Base-by-base conservation (phyloP, 2,113 vertebrate genomes). In the Entelurus aequoreus region DNA sequence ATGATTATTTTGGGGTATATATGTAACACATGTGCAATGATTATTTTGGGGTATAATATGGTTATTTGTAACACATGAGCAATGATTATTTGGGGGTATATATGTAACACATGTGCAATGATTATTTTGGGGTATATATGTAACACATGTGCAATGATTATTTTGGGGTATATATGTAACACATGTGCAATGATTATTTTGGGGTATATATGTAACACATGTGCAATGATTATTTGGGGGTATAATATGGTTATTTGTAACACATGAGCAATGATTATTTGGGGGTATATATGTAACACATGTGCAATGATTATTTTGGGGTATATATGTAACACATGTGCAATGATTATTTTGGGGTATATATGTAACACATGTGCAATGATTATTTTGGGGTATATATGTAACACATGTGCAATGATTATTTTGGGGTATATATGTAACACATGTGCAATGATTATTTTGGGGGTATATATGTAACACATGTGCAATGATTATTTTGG, bases 41-140 rank as follows among this genome's bases (percentile, higher is more conserved):
- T n/a, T n/a, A n/a, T n/a, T n/a, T n/a, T n/a, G n/a, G n/a, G n/a
- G 28, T 28, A 28, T 28, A 2, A 28, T 73, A 28, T 28, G 28
- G 28, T 28, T 28, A 28, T 2, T 19, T 70, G 63, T 60, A 55
- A 70, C 50, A 65, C n/a, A n/a, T 60, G 52, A 49, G 38, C 48
- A 70, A 28, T 28, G 28, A 28, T 28, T 28, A 1, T 28, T 28
- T 28, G 1, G 28, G 4, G 28, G 28, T 28, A 28, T 28, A 28
- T 28, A 28, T 28, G n/a, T n/a, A n/a, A n/a, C n/a, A 70, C 50
- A 65, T 60, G 52, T 52, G 38, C 48, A 70, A 28, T 28, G 28
- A 28, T 28, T 28, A 1, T 28, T 28, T 28, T 28, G 28, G 4
- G 28, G 28, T 28, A 28, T 28, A 28, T 28, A 28, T 28, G n/a